Base-by-base conservation (phyloP, 1,140 invertebrate species). In the Diorhabda sublineata region DNA sequence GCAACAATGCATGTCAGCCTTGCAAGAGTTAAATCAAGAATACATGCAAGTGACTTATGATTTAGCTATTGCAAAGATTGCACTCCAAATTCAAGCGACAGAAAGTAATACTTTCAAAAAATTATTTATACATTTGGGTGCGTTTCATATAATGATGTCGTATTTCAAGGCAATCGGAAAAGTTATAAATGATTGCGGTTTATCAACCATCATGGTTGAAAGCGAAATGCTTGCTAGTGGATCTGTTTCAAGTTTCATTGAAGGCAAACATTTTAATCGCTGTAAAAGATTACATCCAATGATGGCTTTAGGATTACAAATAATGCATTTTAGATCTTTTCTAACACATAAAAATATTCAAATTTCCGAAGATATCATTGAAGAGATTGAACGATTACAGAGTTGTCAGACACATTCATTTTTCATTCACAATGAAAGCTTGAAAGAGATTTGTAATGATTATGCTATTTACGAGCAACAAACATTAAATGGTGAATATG, bases 41-140 rank as follows among this genome's bases (percentile, higher is more conserved):
- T 26, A 26, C 26, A 26, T 26, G 26, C 26, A 26, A 26, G 26
- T 26, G 26, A 26, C 26, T 26, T 26, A 26, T 26, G 26, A 26
- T 26, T 26, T 26, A 26, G 26, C 26, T 26, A 1, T 81, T 59
- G 82, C 81, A 9, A 83, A 82, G 76, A 64, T 79, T n/a, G 81
- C 80, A 8, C 56, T 80, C 7, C 75, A 82, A 67, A 61, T 74
- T 8, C 72, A 74, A 69, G 42, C 45, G 56, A 67, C 71, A 11
- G 26, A 26, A 26, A 26, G 26, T 26, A 26, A 26, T 26, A 26
- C 26, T 26, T 26, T 26, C 26, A 26, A 68, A 78, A 69, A 58
- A 60, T 58, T 79, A 26, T 81, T 79, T 67, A 79, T 79, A 45
- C 72, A 74, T 42, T 68, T 77, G 57, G 79, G 78, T 43, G 11